phyloP scores from a whole-genome alignment of 1,140 invertebrate species.

The Pseudachorutes palmiensis region DNA sequence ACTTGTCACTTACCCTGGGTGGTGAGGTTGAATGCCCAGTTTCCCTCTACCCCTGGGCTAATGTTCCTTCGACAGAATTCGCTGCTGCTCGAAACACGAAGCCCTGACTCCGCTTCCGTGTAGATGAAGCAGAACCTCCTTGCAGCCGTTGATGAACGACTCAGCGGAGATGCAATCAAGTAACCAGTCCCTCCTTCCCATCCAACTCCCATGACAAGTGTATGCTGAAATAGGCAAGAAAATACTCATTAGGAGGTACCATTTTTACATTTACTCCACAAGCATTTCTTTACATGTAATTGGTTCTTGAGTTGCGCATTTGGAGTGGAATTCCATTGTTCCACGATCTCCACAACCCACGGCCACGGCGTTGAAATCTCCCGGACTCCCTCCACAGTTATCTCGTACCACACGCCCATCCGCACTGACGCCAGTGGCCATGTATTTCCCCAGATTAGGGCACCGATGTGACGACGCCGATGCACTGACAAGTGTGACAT shows the following conservation, averaged over 20 bases:
- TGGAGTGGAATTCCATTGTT: slow-evolving; percentile 41
- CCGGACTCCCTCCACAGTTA: slow-evolving; percentile 15
- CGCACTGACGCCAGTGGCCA: slow-evolving; percentile 14
- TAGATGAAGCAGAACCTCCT: slow-evolving; percentile 55
- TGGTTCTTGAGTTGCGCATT: slow-evolving; percentile 39
- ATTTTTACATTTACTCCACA: background rate
- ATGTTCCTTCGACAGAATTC: slow-evolving; percentile 49
- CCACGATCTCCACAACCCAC: slow-evolving; percentile 40
- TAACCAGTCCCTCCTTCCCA: slow-evolving; percentile 57
- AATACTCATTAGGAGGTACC: background rate
- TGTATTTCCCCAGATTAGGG: slow-evolving; percentile 35
- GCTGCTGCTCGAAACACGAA: slow-evolving; percentile 49
- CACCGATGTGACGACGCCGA: slow-evolving; percentile 26
- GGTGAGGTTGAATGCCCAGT: slow-evolving; percentile 51
- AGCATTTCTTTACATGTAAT: slow-evolving; percentile 35
- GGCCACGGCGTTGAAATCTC: slow-evolving; percentile 31
- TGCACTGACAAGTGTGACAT: slow-evolving; percentile 32
- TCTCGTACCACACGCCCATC: slow-evolving; percentile 21
- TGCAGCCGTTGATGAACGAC: slow-evolving; percentile 48
- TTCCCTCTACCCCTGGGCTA: slow-evolving; percentile 42
- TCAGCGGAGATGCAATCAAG: slow-evolving; percentile 51
- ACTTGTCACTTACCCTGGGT: slow-evolving; percentile 45
- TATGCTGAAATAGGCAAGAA: slow-evolving; percentile 48
- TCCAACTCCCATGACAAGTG: slow-evolving; percentile 59
- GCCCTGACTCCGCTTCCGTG: slow-evolving; percentile 44